These are phyloP conservation scores for Porphyrio hochstetteri DNA, from an alignment of 2,113 vertebrate genomes.

Conservation along the genomic window DNA sequence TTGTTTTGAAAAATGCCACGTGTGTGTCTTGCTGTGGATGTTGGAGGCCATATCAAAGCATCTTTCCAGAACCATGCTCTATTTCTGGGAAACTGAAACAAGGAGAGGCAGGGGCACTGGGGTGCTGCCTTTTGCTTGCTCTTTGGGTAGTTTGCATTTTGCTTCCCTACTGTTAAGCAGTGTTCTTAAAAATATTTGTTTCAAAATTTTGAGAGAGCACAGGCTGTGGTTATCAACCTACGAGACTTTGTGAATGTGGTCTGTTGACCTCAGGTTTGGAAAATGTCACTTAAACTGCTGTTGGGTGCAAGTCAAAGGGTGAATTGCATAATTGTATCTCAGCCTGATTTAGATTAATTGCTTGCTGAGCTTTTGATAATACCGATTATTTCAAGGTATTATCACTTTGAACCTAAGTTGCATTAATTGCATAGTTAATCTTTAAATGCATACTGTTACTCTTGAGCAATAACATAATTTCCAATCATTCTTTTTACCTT, in stretches of 20 bases:
- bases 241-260: background rate
- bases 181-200: background rate
- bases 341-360: background rate
- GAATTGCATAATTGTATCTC: background rate
- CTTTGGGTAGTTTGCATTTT: background rate
- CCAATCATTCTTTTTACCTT: background rate
- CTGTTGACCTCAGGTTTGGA: background rate
- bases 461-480: background rate
- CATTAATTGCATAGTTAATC: background rate
- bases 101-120: background rate
- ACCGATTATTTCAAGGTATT: background rate
- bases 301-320: background rate
- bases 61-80: background rate
- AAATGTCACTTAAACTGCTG: background rate
- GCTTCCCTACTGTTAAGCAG: background rate
- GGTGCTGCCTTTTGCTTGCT: background rate
- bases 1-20: background rate
- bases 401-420: background rate
- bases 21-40: accelerated
- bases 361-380: background rate
- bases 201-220: background rate
- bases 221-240: background rate
- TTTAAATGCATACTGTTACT: background rate
- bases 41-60: accelerated
- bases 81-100: background rate